Conservation (phyloP, 2,797 vertebrate species). For the Mallotus villosus region DNA sequence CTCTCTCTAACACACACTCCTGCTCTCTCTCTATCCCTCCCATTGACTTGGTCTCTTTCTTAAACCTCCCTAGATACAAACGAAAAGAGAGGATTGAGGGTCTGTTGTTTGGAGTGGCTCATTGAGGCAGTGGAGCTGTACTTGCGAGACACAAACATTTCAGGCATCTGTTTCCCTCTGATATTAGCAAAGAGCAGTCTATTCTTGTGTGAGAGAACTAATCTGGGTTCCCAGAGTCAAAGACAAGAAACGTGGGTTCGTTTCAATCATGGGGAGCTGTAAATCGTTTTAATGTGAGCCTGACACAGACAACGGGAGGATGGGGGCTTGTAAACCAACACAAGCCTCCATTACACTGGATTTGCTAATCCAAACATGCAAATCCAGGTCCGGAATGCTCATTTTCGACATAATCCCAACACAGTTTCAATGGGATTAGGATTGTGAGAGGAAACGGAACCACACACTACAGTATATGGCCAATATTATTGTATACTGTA, state of each 20-base stretch:
- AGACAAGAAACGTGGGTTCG: constrained; percentile 61
- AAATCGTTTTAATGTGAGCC: constrained; percentile 58
- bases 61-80: constrained; percentile 50
- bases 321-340: constrained; percentile 53
- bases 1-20: no score
- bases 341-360: constrained; percentile 72
- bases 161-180: constrained; percentile 62
- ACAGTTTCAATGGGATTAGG: constrained; percentile 75
- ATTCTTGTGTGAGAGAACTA: not conserved
- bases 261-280: constrained; percentile 39
- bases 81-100: constrained; percentile 40
- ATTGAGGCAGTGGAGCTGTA: constrained; percentile 46
- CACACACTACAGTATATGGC: not conserved
- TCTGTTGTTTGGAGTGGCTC: constrained; percentile 52
- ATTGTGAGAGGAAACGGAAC: constrained; percentile 31
- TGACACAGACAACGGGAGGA: constrained; percentile 41
- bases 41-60: constrained; percentile 9
- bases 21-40: constrained; percentile 4
- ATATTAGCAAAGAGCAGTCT: constrained; percentile 55
- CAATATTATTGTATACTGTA: not conserved
- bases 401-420: constrained; percentile 78
- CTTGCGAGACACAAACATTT: constrained; percentile 48
- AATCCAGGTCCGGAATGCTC: constrained; percentile 74
- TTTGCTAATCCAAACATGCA: constrained; percentile 76
- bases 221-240: constrained; percentile 52